Conservation (phyloP, 2,113 vertebrate species). For the Cepphus grylle region DNA sequence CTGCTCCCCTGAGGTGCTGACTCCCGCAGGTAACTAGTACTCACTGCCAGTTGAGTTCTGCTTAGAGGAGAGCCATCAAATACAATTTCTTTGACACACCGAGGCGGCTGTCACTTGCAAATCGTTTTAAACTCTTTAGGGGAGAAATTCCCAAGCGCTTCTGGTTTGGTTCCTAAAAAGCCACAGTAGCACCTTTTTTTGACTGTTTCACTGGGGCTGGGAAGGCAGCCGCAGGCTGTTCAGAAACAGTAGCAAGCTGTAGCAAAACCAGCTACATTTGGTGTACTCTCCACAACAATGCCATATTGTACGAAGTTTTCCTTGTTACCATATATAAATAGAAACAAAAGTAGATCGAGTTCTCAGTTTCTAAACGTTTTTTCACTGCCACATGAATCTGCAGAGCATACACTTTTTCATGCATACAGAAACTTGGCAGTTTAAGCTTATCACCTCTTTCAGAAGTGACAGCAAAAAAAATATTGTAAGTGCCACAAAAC, state of each 20-base stretch:
- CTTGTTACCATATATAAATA: neutral
- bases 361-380: neutral
- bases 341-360: neutral
- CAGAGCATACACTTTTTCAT: neutral
- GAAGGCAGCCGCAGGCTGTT: neutral
- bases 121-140: neutral
- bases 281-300: neutral
- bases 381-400: neutral
- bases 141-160: neutral
- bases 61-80: neutral
- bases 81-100: neutral
- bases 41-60: neutral
- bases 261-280: neutral
- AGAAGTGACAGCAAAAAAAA: neutral
- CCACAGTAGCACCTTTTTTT: neutral
- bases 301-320: neutral
- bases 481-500: neutral
- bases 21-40: neutral
- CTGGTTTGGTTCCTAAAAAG: neutral
- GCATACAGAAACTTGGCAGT: neutral
- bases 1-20: neutral
- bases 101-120: neutral
- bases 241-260: neutral
- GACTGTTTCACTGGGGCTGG: fast-evolving
- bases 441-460: neutral